Conservation (phyloP, 2,888 invertebrate species). For the Synergus japonicus region DNA sequence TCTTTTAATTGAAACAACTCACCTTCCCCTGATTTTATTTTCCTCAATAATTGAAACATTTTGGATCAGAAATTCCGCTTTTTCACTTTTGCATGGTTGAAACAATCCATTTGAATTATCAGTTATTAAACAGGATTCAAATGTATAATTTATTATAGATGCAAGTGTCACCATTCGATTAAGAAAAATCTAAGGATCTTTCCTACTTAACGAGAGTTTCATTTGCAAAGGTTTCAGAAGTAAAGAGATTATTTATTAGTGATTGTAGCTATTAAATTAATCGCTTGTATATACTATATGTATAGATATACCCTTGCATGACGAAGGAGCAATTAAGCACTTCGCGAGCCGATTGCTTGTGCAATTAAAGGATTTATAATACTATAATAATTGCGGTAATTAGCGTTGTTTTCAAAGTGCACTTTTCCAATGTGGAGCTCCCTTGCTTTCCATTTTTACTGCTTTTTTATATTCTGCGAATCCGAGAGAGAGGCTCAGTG, state of each 20-base stretch:
- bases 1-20: conserved; percentile 58
- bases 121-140: no score
- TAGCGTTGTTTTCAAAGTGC: conserved; percentile 63
- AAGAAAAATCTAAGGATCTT: background rate
- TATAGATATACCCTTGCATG: background rate
- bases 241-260: background rate
- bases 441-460: background rate
- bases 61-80: no score
- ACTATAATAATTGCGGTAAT: conserved; percentile 70
- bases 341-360: conserved; percentile 66
- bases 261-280: conserved; percentile 46
- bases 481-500: background rate
- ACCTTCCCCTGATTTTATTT: background rate
- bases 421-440: conserved; percentile 43
- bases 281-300: conserved; percentile 45
- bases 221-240: background rate
- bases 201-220: background rate
- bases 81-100: no score
- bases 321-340: conserved; percentile 67
- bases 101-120: no score
- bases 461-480: background rate
- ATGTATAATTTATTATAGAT: background rate
- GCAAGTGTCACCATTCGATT: background rate
- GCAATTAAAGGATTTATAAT: conserved; percentile 71
- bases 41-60: background rate